Evolutionary conservation across 1,140 invertebrate genomes (phyloP).

Genomic region (Theocolax elegans): DNA sequence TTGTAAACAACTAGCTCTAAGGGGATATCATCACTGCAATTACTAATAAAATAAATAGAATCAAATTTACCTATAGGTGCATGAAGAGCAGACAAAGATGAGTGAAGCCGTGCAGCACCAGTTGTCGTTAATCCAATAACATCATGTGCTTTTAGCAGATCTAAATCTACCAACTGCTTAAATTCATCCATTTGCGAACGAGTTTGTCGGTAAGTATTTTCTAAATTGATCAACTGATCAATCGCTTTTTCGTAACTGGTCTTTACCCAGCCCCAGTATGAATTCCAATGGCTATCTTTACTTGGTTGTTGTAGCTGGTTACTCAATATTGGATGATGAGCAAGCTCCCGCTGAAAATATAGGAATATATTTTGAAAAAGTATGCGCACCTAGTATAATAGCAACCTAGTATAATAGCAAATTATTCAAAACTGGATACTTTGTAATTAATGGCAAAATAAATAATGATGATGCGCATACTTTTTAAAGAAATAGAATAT

Average conservation of each 20-base stretch:
- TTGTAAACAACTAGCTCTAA: no score
- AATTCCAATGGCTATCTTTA: background rate
- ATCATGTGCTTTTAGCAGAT: background rate
- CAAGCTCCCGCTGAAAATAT: background rate
- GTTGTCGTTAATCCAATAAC: constrained; percentile 15
- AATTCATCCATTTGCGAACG: background rate
- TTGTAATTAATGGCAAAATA: no score
- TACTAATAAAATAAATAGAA: no score
- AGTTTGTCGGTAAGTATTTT: background rate
- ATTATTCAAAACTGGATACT: no score
- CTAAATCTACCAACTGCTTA: background rate
- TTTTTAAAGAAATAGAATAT: no score
- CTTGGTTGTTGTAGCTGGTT: no score
- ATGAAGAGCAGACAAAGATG: background rate
- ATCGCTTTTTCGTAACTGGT: background rate
- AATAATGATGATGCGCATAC: no score
- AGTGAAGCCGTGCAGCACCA: constrained; percentile 4
- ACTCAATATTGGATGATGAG: background rate
- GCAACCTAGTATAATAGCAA: no score
- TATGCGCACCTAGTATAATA: no score
- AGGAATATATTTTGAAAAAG: no score
- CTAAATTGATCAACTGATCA: background rate
- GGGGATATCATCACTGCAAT: no score
- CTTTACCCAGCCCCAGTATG: constrained; percentile 5
- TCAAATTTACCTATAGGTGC: constrained; percentile 12